phyloP scores from a whole-genome alignment of 2,797 vertebrate species.

The Sebastes matsubarae region DNA sequence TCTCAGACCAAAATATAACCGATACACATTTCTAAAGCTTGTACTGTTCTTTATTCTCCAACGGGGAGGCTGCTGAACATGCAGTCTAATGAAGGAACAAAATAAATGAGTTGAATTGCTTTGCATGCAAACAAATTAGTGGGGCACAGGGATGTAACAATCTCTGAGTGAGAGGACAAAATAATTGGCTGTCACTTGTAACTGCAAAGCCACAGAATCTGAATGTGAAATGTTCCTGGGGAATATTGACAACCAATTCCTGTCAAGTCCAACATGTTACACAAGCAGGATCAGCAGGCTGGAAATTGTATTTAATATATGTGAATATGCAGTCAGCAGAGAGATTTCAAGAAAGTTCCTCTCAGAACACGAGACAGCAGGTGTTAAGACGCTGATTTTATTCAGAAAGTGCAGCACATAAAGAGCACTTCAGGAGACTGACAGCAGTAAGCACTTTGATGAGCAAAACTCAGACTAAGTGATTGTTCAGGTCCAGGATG shows the following conservation, averaged over 20 bases:
- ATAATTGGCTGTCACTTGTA: slow-evolving; percentile 11
- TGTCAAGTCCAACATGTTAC: background rate
- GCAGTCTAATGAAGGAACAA: background rate
- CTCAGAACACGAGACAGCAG: background rate
- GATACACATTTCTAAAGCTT: slow-evolving; percentile 6
- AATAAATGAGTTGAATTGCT: slow-evolving; percentile 12
- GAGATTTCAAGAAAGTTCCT: background rate
- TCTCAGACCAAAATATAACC: slow-evolving; percentile 7
- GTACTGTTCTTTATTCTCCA: background rate
- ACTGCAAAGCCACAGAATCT: slow-evolving; percentile 9
- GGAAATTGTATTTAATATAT: background rate
- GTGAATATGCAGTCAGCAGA: background rate
- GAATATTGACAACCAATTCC: background rate
- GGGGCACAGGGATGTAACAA: background rate
- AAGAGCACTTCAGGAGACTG: slow-evolving; percentile 9
- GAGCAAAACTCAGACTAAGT: slow-evolving; percentile 22
- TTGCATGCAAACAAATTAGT: slow-evolving; percentile 10
- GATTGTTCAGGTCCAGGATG: slow-evolving; percentile 32
- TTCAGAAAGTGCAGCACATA: slow-evolving; percentile 11
- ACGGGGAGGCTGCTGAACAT: slow-evolving; percentile 10
- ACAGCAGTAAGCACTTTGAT: slow-evolving; percentile 31
- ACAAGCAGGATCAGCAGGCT: background rate
- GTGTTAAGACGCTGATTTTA: slow-evolving; percentile 8
- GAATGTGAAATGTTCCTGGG: background rate
- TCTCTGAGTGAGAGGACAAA: background rate